Evolutionary conservation across 2,888 invertebrate genomes (phyloP).

Genomic region (Brachyptera putata): DNA sequence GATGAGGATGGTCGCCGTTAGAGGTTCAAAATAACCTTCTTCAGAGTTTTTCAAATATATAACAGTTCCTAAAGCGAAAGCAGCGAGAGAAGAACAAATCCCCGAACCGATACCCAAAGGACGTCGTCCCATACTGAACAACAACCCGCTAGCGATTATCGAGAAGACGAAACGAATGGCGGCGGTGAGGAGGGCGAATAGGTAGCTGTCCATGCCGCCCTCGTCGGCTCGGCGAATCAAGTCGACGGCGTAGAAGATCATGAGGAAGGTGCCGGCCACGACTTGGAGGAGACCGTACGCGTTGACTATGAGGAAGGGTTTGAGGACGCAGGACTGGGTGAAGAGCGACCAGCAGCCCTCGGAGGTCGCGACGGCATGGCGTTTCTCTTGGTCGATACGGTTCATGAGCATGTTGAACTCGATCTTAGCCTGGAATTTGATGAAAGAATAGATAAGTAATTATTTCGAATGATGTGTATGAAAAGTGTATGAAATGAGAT

Average conservation of each 20-base stretch:
- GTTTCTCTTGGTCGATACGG: conserved; percentile 7
- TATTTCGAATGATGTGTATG: too few relatives aligned
- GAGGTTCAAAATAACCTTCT: background rate
- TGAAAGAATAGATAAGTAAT: too few relatives aligned
- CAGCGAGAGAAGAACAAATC: conserved; percentile 60
- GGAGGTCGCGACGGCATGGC: background rate
- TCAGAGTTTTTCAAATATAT: conserved; percentile 41
- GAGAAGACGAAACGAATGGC: conserved; percentile 61
- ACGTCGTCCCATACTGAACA: conserved; percentile 61
- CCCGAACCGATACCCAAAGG: conserved; percentile 63
- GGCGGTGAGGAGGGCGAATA: conserved; percentile 67
- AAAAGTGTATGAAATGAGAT: too few relatives aligned
- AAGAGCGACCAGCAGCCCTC: conserved; percentile 42
- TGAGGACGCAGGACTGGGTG: conserved; percentile 58
- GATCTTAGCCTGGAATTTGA: conserved; percentile 16
- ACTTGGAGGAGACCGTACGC: conserved; percentile 69
- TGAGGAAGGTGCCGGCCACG: conserved; percentile 70
- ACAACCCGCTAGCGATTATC: conserved; percentile 59
- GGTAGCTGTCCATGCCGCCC: conserved; percentile 44
- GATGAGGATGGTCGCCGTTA: conserved; percentile 38
- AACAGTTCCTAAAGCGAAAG: conserved; percentile 55
- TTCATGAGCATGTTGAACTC: conserved; percentile 20
- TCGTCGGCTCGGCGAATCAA: conserved; percentile 48
- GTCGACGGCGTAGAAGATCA: conserved; percentile 75
- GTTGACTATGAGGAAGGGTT: conserved; percentile 68